phyloP scores from a whole-genome alignment of 1,140 invertebrate species.

The Bicyclus anynana region DNA sequence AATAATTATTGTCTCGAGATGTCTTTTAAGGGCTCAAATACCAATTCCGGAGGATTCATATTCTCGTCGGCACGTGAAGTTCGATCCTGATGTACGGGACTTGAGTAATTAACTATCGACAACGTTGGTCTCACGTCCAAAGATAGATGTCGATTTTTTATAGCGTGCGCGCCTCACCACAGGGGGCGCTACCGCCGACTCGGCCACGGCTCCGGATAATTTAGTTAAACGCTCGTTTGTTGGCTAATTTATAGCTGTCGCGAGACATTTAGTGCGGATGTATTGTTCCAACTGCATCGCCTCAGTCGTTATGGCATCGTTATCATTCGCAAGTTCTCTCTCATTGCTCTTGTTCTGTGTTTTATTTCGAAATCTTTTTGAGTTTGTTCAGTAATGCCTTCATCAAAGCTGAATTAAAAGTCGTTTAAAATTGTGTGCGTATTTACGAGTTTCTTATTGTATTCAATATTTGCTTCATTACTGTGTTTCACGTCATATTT shows the following conservation, averaged over 20 bases:
- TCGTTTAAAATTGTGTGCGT: too few species aligned
- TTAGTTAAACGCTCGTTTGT: conserved; percentile 44
- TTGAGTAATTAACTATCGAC: not conserved
- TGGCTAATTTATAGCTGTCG: conserved; percentile 28
- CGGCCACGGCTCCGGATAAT: conserved; percentile 28
- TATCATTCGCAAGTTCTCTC: too few species aligned
- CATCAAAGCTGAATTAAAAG: too few species aligned
- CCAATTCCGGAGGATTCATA: not conserved
- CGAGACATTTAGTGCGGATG: conserved; percentile 1
- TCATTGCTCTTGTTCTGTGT: too few species aligned
- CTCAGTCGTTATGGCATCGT: too few species aligned
- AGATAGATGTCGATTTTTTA: conserved; percentile 7
- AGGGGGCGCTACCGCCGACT: conserved; percentile 35
- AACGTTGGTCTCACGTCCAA: not conserved
- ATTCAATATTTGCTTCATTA: too few species aligned
- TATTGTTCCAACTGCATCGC: too few species aligned
- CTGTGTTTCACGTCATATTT: too few species aligned
- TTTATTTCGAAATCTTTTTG: too few species aligned
- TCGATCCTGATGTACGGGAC: not conserved
- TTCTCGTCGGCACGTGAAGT: not conserved
- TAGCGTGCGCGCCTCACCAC: conserved; percentile 11
- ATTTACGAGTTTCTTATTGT: too few species aligned
- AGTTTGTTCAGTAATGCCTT: too few species aligned
- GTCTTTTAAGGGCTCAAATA: not conserved
- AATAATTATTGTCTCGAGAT: not conserved